A percentile compares a stretch with the other conserved stretches of the same genome.
These are phyloP conservation scores for Margarornis squamiger DNA, from an alignment of 2,797 vertebrate species.

Conservation along the genomic window DNA sequence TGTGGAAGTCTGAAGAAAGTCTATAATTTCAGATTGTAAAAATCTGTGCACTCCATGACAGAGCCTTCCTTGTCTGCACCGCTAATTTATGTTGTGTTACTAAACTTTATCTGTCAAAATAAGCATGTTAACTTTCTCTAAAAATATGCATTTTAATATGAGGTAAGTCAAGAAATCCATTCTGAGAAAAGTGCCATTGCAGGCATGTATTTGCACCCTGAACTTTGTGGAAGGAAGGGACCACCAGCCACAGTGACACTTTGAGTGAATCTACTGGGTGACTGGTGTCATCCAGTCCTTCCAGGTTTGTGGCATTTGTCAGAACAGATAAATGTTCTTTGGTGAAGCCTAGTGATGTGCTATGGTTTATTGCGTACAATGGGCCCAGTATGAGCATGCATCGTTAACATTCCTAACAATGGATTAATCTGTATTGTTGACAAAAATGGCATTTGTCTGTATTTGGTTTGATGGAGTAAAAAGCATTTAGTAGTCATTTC, in stretches of 20 bases:
- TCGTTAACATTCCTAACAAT: not conserved
- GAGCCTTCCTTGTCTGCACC: not conserved
- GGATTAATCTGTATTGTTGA: not conserved
- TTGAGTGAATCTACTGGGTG: not conserved
- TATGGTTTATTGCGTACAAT: not conserved
- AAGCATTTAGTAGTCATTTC: not conserved
- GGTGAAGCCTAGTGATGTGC: not conserved
- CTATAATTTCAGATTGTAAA: not conserved
- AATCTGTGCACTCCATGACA: not conserved
- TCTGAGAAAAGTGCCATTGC: not conserved
- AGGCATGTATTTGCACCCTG: not conserved
- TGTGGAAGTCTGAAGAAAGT: not conserved
- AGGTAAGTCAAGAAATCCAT: not conserved
- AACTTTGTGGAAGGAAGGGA: not conserved
- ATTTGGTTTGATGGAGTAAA: not conserved
- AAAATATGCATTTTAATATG: not conserved
- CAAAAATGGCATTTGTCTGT: not conserved
- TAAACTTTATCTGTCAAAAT: not conserved
- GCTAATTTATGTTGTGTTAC: not conserved
- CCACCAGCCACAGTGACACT: accelerated
- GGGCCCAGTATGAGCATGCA: too few relatives aligned
- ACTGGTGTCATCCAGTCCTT: not conserved
- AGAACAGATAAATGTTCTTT: not conserved
- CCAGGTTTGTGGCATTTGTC: not conserved
- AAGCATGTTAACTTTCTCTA: not conserved